A percentile compares a stretch with the other conserved stretches of the same genome.
Evolutionary conservation across 1,140 invertebrate genomes (phyloP).

Genomic region (Drosophila erecta): DNA sequence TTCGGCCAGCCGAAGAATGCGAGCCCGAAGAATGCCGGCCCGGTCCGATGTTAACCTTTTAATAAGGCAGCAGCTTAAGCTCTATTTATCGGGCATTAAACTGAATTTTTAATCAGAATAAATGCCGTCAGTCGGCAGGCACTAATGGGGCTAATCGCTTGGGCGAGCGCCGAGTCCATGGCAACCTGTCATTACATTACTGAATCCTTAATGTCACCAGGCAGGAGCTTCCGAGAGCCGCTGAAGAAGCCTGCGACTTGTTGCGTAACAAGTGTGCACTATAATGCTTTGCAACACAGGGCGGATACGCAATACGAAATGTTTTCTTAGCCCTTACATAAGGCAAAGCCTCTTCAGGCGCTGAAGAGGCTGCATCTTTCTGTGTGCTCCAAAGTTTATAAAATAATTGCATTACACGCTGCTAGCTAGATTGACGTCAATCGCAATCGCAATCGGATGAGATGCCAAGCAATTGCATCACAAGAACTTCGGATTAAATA

Average conservation of each 20-base stretch:
- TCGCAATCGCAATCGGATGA: slow-evolving; percentile 19
- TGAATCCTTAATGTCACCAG: background rate
- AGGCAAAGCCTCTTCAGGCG: slow-evolving; percentile 8
- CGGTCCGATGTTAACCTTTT: slow-evolving; percentile 53
- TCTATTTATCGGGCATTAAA: slow-evolving; percentile 56
- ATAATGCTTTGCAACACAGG: slow-evolving; percentile 24
- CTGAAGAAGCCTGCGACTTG: too few relatives aligned
- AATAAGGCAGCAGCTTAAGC: slow-evolving; percentile 41
- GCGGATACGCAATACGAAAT: slow-evolving; percentile 25
- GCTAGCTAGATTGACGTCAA: slow-evolving; percentile 30
- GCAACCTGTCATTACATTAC: slow-evolving; percentile 7
- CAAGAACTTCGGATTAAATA: background rate
- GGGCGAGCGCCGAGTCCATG: slow-evolving; percentile 1
- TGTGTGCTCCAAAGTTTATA: slow-evolving; percentile 4
- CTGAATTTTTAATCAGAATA: slow-evolving; percentile 49
- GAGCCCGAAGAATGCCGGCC: slow-evolving; percentile 6
- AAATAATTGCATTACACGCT: slow-evolving; percentile 30
- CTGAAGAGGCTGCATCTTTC: slow-evolving; percentile 1
- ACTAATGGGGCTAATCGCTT: slow-evolving; percentile 22
- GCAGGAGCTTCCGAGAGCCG: background rate
- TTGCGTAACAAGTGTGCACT: slow-evolving; percentile 23
- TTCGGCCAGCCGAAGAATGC: slow-evolving; percentile 10
- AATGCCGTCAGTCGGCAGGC: slow-evolving; percentile 8
- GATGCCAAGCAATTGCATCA: background rate
- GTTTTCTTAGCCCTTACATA: slow-evolving; percentile 22